phyloP scores from a whole-genome alignment of 2,113 vertebrate species.

The Paramormyrops kingsleyae region DNA sequence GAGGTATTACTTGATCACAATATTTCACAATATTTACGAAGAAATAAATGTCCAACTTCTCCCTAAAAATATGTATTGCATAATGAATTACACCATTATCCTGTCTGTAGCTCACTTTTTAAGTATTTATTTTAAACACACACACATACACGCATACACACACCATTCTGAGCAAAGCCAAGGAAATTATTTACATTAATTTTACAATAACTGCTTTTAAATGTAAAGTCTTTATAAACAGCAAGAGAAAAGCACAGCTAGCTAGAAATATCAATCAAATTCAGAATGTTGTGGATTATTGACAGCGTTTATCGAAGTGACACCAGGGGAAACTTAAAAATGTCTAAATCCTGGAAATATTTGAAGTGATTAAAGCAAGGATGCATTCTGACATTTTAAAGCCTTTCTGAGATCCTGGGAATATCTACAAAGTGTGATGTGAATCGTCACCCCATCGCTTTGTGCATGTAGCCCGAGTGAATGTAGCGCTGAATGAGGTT shows the following conservation, averaged over 20 bases:
- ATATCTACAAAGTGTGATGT: not conserved
- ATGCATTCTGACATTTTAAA: not conserved
- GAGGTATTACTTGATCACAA: not conserved
- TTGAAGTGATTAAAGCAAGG: not conserved
- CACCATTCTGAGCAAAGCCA: not conserved
- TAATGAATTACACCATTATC: not conserved
- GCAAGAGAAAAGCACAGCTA: not conserved
- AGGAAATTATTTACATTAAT: not conserved
- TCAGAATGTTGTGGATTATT: not conserved
- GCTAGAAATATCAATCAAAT: not conserved
- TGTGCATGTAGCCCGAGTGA: not conserved
- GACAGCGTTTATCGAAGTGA: not conserved
- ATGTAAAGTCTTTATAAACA: not conserved
- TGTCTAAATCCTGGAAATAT: not conserved
- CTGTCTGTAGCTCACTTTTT: not conserved
- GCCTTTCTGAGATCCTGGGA: not conserved
- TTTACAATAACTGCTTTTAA: not conserved
- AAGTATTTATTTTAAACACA: not conserved
- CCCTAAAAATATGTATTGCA: not conserved
- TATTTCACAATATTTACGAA: not conserved
- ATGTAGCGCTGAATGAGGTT: not conserved
- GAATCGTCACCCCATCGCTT: not conserved
- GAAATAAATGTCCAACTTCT: not conserved
- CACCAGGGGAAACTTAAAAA: constrained; percentile 16
- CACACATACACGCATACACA: not conserved